Base-by-base conservation (phyloP, 2,888 invertebrate genomes). In the Limenitis camilla region DNA sequence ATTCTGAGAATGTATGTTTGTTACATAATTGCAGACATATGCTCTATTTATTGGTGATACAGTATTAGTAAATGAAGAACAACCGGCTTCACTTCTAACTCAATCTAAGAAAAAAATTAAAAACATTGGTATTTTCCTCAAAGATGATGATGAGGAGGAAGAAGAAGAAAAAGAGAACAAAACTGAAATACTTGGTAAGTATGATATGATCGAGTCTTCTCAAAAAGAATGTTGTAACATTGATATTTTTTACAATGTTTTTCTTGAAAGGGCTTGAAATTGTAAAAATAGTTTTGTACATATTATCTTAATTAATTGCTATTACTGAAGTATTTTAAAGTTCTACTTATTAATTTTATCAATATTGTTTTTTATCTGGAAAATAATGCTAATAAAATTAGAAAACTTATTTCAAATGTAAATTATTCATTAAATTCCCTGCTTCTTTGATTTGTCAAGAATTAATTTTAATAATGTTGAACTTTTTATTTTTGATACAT, bases 21-120 rank as follows among this genome's bases (percentile, higher is more conserved):
- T 35, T 11, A 6, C 30, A 28, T 43, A 51, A 7, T 59, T 60
- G 32, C 68, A 88, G 88, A 89, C 81, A 0, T 98, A 97, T 73
- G 97, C 99, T 0, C 87, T 99, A 3, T 98, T 97, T 71, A 90
- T 99, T 65, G 99, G 98, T 4, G 99, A 99, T 76, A 99, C 99
- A 10, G 97, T 98, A n/a, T 78, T 97, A 63, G 96, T 98, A 0
- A 96, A 95, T 68, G 97, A 98, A 68, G 94, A 93, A 76, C 90
- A 92, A 48, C 93, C 97, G 0, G 96, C 97, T 0, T 91, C 93
- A 7, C 87, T 97, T 8, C 90, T 99, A 60, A 98, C 99, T 4
- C 93, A 93, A 52, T 95, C 95, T 0, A 98, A 98, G 77, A 98
- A 98, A 86, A 96, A 96, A 71, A 91, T 98, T 5, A 98, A 98